These are phyloP conservation scores for Dasypus novemcinctus DNA, from an alignment of 2,113 vertebrate species.

Conservation along the genomic window DNA sequence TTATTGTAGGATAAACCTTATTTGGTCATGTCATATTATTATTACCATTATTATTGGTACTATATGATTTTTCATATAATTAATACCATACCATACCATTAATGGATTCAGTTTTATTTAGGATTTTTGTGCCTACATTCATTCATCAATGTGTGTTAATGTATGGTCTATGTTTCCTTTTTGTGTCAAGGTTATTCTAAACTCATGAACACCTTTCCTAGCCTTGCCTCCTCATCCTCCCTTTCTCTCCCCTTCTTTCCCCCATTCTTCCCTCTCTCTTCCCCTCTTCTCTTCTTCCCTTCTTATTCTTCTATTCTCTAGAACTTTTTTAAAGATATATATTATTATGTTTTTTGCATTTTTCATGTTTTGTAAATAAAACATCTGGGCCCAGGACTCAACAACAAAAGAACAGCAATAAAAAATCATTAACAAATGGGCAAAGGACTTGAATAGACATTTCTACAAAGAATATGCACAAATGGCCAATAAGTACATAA, in stretches of 20 bases:
- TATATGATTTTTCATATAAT: not conserved
- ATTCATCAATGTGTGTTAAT: not conserved
- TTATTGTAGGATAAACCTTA: not conserved
- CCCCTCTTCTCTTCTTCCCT: no score
- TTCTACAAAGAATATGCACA: no score
- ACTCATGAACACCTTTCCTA: not conserved
- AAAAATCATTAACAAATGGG: not conserved
- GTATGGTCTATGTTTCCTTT: not conserved
- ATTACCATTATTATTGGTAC: not conserved
- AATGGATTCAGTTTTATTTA: not conserved
- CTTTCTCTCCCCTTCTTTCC: accelerated
- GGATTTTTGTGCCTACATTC: not conserved
- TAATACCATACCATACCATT: no score
- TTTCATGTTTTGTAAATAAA: not conserved
- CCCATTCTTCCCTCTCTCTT: no score
- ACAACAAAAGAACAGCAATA: not conserved
- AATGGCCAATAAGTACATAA: no score
- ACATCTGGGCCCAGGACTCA: not conserved
- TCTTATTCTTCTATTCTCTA: not conserved
- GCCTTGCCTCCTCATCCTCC: not conserved
- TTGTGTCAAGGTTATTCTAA: not conserved
- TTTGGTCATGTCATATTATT: not conserved
- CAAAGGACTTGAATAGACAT: no score
- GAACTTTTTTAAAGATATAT: not conserved
- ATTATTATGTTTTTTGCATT: not conserved